Percentiles rank a stretch among this genome's conserved stretches.
These are phyloP conservation scores for Polydrusus cervinus DNA, from an alignment of 2,888 invertebrate genomes.

Conservation along the genomic window DNA sequence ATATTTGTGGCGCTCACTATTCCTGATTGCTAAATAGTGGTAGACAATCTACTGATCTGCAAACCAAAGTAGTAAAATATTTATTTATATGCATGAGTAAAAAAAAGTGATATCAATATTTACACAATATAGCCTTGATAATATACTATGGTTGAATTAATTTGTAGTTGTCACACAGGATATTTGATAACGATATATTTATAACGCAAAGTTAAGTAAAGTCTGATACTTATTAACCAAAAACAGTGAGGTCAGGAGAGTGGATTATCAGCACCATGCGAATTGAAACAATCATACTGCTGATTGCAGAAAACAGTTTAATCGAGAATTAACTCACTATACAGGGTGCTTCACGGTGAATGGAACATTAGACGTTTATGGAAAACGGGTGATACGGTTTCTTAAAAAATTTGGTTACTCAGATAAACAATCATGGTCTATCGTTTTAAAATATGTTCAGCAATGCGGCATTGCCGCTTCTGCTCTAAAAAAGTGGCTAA, in stretches of 20 bases:
- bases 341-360: no score
- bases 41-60: conserved; percentile 12
- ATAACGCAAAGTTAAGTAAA: conserved; percentile 8
- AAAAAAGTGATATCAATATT: conserved; percentile 14
- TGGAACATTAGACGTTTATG: no score
- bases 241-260: not conserved
- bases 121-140: conserved; percentile 20
- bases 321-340: no score
- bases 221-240: conserved; percentile 8
- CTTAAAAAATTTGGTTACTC: no score
- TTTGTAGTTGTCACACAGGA: conserved; percentile 24
- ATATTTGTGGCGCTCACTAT: no score
- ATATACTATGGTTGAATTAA: conserved; percentile 17
- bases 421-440: no score
- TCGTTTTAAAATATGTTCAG: no score
- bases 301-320: no score
- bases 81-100: conserved; percentile 21
- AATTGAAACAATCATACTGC: not conserved
- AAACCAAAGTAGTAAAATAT: conserved; percentile 9
- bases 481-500: no score
- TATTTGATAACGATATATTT: conserved; percentile 36
- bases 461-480: no score
- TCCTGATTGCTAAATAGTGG: no score
- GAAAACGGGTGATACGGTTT: no score
- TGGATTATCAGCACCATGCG: not conserved